Evolutionary conservation across 1,140 invertebrate genomes (phyloP).

Genomic region (Papilio polyxenes): DNA sequence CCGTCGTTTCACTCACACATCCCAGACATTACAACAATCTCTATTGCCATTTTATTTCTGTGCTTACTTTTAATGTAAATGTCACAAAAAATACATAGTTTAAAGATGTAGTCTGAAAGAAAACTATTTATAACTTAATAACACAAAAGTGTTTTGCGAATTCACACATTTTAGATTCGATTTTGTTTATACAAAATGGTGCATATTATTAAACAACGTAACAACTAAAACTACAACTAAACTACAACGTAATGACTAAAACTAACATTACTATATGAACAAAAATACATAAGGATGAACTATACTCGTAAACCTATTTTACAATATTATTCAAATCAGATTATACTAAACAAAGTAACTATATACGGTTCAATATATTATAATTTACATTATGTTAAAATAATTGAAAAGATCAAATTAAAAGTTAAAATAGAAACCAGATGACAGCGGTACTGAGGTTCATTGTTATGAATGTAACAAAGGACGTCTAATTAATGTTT

Average conservation of each 20-base stretch:
- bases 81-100: not conserved
- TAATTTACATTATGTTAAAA: not conserved
- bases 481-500: conserved; percentile 17
- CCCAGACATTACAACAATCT: no score
- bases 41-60: not conserved
- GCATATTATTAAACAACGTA: no score
- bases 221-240: no score
- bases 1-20: no score
- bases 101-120: no score
- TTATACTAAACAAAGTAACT: not conserved
- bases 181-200: not conserved
- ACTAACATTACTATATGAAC: not conserved
- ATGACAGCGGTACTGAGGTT: conserved; percentile 12
- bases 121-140: no score
- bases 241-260: no score
- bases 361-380: not conserved
- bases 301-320: no score
- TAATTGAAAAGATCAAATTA: conserved; percentile 13
- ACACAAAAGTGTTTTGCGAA: not conserved
- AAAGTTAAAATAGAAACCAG: conserved; percentile 19
- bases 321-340: no score
- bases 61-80: not conserved
- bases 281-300: not conserved
- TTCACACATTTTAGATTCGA: not conserved
- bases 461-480: conserved; percentile 22